phyloP scores from a whole-genome alignment of 1,140 invertebrate species.

The Monomorium pharaonis region DNA sequence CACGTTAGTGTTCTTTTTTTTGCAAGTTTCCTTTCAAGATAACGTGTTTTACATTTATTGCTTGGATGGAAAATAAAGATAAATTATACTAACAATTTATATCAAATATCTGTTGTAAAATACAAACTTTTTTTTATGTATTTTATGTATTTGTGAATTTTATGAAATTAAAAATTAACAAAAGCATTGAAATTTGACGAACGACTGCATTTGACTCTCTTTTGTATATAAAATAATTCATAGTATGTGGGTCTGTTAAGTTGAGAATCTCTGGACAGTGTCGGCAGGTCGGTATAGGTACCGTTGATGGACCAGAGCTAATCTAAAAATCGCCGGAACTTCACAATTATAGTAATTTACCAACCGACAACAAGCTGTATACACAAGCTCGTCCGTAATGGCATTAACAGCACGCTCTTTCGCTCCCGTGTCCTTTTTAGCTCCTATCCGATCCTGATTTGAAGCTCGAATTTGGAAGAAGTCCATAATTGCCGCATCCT shows the following conservation, averaged over 20 bases:
- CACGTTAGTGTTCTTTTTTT: background rate
- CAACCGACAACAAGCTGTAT: conserved; percentile 83
- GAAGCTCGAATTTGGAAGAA: conserved; percentile 32
- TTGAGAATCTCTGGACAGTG: conserved; percentile 74
- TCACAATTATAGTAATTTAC: conserved; percentile 85
- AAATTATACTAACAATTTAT: background rate
- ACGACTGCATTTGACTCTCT: background rate
- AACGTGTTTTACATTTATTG: background rate
- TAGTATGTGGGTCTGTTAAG: conserved; percentile 3
- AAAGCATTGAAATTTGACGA: background rate
- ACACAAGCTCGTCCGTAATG: conserved; percentile 75
- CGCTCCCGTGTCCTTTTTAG: conserved; percentile 75
- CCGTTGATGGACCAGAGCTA: conserved; percentile 84
- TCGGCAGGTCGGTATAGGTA: conserved; percentile 78
- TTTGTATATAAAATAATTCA: background rate
- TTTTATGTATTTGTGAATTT: background rate
- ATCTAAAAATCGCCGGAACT: conserved; percentile 85
- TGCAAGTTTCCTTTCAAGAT: background rate
- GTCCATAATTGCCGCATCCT: conserved; percentile 44
- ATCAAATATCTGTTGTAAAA: background rate
- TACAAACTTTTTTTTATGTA: background rate
- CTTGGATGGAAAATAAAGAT: too few relatives aligned
- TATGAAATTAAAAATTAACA: background rate
- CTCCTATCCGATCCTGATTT: conserved; percentile 57
- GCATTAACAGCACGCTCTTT: conserved; percentile 76